A percentile compares a stretch with the other conserved stretches of the same genome.
These are phyloP conservation scores for Euphonia xanthogaster DNA, from an alignment of 2,797 vertebrate genomes.

Conservation along the genomic window DNA sequence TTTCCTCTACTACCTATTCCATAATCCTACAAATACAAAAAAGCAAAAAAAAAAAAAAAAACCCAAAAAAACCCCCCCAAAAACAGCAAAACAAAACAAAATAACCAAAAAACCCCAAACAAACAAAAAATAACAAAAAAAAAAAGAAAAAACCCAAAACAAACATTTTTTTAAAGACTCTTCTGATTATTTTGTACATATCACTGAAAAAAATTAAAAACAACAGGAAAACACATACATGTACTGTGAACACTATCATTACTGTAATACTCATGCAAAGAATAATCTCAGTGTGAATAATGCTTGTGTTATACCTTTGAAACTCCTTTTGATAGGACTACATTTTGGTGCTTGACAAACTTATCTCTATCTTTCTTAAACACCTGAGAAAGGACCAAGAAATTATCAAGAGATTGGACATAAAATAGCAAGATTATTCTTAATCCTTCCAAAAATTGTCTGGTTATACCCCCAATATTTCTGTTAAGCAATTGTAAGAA, in stretches of 20 bases:
- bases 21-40: not conserved
- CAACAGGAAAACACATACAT: not conserved
- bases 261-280: not conserved
- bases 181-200: not conserved
- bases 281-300: not conserved
- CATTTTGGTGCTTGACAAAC: not conserved
- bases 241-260: not conserved
- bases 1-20: not conserved
- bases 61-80: not conserved
- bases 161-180: not conserved
- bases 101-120: not conserved
- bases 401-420: not conserved
- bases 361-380: not conserved
- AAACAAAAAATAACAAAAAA: no score
- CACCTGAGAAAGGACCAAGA: not conserved
- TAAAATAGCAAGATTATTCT: not conserved
- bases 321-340: not conserved
- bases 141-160: not conserved
- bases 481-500: not conserved
- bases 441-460: not conserved
- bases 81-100: not conserved
- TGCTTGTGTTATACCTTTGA: not conserved
- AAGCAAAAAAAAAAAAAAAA: fast-evolving
- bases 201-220: not conserved
- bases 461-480: not conserved